A percentile compares a stretch with the other conserved stretches of the same genome.
These are phyloP conservation scores for Toxotes chatareus DNA, from an alignment of 2,113 vertebrate species.

Conservation along the genomic window DNA sequence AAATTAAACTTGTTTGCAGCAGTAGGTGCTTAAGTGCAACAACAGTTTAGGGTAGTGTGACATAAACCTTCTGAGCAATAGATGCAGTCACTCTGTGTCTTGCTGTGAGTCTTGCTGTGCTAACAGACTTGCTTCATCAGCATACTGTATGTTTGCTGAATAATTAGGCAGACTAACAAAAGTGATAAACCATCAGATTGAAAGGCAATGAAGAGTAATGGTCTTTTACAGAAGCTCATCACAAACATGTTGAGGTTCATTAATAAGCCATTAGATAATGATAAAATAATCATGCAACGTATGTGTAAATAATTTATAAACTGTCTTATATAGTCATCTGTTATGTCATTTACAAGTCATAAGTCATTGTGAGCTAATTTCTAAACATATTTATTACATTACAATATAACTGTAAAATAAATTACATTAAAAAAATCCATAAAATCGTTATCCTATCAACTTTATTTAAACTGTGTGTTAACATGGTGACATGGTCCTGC, in stretches of 20 bases:
- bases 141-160: constrained; percentile 41
- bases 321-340: background rate
- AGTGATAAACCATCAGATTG: constrained; percentile 17
- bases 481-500: background rate
- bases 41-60: background rate
- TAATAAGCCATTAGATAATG: background rate
- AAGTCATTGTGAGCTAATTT: background rate
- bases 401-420: background rate
- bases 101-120: constrained; percentile 23
- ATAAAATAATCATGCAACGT: background rate
- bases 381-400: background rate
- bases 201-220: background rate
- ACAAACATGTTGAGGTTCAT: background rate
- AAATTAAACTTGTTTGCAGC: constrained; percentile 1
- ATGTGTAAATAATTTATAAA: background rate
- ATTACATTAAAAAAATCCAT: background rate
- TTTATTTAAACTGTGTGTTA: background rate
- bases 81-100: constrained; percentile 45
- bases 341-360: background rate
- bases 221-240: background rate
- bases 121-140: constrained; percentile 53
- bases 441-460: background rate
- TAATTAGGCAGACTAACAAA: constrained; percentile 46
- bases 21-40: background rate
- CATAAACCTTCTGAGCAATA: background rate